phyloP scores from a whole-genome alignment of 2,797 vertebrate species.

The Jordanella pulchra region DNA sequence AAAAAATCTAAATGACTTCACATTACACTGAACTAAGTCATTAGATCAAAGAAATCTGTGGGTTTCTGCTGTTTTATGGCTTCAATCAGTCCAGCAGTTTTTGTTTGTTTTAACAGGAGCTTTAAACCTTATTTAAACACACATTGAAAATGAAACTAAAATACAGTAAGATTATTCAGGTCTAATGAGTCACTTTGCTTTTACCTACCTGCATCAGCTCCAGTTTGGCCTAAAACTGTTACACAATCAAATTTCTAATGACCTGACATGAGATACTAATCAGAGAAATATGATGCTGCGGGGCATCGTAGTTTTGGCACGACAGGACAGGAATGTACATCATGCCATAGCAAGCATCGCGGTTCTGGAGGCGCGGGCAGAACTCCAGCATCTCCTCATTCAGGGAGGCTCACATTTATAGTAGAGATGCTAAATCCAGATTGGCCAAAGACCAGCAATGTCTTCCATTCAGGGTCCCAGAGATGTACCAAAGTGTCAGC shows the following conservation, averaged over 20 bases:
- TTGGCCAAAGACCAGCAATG: conserved; percentile 76
- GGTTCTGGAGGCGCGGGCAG: conserved; percentile 64
- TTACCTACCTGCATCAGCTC: neutral
- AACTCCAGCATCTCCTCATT: conserved; percentile 80
- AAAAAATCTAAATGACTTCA: neutral
- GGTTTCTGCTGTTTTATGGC: neutral
- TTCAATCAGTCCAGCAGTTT: neutral
- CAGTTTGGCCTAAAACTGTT: conserved; percentile 12
- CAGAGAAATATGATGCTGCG: conserved; percentile 42
- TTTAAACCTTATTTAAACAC: neutral
- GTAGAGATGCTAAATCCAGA: conserved; percentile 75
- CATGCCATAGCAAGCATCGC: conserved; percentile 44
- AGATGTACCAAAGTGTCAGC: conserved; percentile 62
- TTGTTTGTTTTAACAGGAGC: neutral
- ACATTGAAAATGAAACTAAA: conserved; percentile 2
- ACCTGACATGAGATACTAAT: conserved; percentile 33
- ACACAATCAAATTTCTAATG: conserved; percentile 27
- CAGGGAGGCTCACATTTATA: conserved; percentile 79
- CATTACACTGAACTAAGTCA: neutral
- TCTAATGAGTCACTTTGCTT: neutral
- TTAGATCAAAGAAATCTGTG: neutral
- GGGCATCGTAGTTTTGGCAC: conserved; percentile 46
- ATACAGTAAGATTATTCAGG: neutral
- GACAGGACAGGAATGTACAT: conserved; percentile 43
- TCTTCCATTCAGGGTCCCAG: conserved; percentile 68